Conservation (phyloP, 2,888 invertebrate genomes). For the Xylota sylvarum region DNA sequence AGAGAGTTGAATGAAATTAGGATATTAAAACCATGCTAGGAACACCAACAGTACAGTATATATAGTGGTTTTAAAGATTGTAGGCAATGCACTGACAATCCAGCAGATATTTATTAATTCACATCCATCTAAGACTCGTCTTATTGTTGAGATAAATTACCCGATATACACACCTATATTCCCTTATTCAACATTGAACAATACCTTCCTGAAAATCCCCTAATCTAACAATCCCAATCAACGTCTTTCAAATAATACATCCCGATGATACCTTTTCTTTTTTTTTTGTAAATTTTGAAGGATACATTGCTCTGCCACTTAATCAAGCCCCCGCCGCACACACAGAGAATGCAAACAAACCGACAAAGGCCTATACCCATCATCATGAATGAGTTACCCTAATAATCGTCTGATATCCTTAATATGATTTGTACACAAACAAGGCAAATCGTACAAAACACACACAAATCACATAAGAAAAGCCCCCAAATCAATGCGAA, state of each 20-base stretch:
- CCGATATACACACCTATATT: background rate
- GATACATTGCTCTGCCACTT: slow-evolving; percentile 5
- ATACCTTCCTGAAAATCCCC: background rate
- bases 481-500: slow-evolving; percentile 49
- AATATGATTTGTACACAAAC: slow-evolving; percentile 29
- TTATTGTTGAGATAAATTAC: too few relatives aligned
- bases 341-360: background rate
- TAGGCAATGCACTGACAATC: too few relatives aligned
- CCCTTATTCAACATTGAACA: background rate
- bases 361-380: background rate
- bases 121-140: too few relatives aligned
- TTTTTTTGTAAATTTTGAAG: background rate
- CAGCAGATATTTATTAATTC: too few relatives aligned
- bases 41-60: too few relatives aligned
- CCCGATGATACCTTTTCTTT: background rate
- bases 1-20: too few relatives aligned
- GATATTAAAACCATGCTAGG: too few relatives aligned
- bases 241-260: background rate
- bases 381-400: slow-evolving; percentile 42
- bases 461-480: slow-evolving; percentile 18
- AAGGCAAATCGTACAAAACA: slow-evolving; percentile 2
- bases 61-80: too few relatives aligned
- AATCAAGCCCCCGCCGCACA: slow-evolving; percentile 28
- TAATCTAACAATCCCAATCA: background rate
- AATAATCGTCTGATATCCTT: slow-evolving; percentile 44